Evolutionary conservation across 2,113 vertebrate species (phyloP), one percentile per base, ranked within the genome.

Genomic region (Alectura lathami): DNA sequence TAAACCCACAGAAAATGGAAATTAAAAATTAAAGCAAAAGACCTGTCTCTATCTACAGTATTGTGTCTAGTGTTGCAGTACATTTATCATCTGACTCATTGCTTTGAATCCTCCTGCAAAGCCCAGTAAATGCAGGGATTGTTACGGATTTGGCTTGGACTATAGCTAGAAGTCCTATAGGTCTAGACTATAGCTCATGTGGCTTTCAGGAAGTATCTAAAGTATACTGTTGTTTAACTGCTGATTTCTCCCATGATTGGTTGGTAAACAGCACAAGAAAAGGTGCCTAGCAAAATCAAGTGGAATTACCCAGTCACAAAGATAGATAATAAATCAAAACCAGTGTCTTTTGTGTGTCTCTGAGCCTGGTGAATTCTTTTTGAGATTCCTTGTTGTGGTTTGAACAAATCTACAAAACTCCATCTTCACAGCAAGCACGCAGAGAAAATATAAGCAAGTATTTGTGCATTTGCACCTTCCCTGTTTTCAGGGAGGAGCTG

Each of bases 1-100:
- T 82, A 93, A 96, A 88, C 69, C 79, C 92, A 79, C 80, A 94
- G 89, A 96, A 96, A 95, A 95, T 95, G 92, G 88, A 96, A 90
- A 93, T 97, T 95, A 94, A 96, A 94, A 95, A 96, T 96, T 91
- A 95, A 95, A 95, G 91, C 79, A 51, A 48, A 93, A 91, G 88
- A 80, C 72, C 64, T 70, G 93, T 93, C 89, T 96, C 89, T 93
- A 15, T 60, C 63, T 83, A 50, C 69, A 56, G 45, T 57, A 69
- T 64, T 45, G n/a, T 78, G 51, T 79, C 60, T 90, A 42, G 68
- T 36, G 48, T 86, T 93, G 89, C 83, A 78, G 56, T 72, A 59
- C 57, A 62, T 96, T 88, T 83, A 54, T 93, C 86, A 84, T 79
- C 50, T 93, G 88, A 96, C 69, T 96, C 95, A 94, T 21, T 80